phyloP scores from a whole-genome alignment of 1,140 invertebrate species.

The Drosophila sturtevanti region DNA sequence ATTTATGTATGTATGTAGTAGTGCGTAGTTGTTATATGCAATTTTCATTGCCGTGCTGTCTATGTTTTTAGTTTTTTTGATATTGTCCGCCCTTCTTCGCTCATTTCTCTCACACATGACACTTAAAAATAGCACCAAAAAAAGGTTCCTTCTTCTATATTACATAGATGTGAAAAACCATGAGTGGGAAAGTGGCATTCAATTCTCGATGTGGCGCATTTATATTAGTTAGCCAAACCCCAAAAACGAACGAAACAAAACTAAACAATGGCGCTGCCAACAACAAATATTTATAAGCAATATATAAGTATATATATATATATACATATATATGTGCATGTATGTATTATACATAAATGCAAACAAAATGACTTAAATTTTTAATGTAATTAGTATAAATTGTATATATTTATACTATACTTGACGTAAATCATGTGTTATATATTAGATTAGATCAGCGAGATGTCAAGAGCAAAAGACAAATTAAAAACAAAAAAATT shows the following conservation, averaged over 20 bases:
- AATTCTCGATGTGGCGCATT: conserved; percentile 9
- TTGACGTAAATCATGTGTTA: conserved; percentile 21
- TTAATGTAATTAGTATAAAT: conserved; percentile 20
- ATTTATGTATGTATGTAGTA: neutral
- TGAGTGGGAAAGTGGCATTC: neutral
- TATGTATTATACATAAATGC: neutral
- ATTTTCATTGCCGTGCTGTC: neutral
- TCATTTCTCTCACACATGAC: neutral
- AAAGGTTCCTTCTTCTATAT: conserved; percentile 6
- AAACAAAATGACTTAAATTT: conserved; percentile 17
- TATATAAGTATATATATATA: too few relatives aligned
- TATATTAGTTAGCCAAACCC: conserved; percentile 16
- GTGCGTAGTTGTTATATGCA: conserved; percentile 1
- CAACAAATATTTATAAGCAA: conserved; percentile 12
- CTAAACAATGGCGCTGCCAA: conserved; percentile 15
- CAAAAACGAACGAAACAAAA: neutral
- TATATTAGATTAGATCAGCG: conserved; percentile 11
- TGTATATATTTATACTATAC: neutral
- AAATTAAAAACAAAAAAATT: conserved; percentile 3
- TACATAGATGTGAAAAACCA: too few relatives aligned
- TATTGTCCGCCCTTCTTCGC: conserved; percentile 15
- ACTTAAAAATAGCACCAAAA: conserved; percentile 20
- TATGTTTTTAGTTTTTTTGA: neutral
- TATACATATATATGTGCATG: too few relatives aligned
- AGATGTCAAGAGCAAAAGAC: conserved; percentile 1